Conservation (phyloP, 2,888 invertebrate genomes). For the Lasioglossum pauxillum region DNA sequence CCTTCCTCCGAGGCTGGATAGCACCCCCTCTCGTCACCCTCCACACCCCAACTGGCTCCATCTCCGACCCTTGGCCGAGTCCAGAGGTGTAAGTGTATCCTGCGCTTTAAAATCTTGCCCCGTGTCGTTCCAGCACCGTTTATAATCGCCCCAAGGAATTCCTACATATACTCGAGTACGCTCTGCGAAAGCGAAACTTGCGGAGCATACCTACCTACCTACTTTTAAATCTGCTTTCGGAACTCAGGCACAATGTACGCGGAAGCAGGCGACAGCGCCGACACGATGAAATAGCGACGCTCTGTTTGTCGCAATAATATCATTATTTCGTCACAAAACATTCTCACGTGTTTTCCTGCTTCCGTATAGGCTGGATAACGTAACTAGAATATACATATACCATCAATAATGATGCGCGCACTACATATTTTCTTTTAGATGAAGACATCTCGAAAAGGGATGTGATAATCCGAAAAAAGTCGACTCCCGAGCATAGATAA, state of each 20-base stretch:
- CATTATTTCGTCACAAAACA: background rate
- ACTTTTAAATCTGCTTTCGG: constrained; percentile 48
- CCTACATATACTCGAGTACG: constrained; percentile 15
- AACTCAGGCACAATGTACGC: constrained; percentile 21
- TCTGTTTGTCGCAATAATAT: constrained; percentile 16
- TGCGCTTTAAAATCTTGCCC: constrained; percentile 62
- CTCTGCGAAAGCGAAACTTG: constrained; percentile 25
- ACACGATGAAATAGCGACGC: background rate
- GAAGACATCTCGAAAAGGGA: no score
- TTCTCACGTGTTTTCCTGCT: background rate
- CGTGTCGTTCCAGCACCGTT: constrained; percentile 40
- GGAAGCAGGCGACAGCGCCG: background rate
- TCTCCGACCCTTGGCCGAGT: constrained; percentile 43
- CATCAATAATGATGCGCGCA: no score
- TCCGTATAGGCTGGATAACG: background rate
- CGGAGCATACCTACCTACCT: constrained; percentile 19
- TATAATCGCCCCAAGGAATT: constrained; percentile 63
- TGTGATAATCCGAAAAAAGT: no score
- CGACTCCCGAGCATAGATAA: no score
- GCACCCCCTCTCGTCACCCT: constrained; percentile 67
- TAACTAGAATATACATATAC: no score
- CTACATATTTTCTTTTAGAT: no score
- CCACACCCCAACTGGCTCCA: constrained; percentile 55
- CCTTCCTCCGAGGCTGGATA: constrained; percentile 62
- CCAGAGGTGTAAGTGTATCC: constrained; percentile 68